Evolutionary conservation across 2,797 vertebrate genomes (phyloP).

Genomic region (Antennarius maculatus): DNA sequence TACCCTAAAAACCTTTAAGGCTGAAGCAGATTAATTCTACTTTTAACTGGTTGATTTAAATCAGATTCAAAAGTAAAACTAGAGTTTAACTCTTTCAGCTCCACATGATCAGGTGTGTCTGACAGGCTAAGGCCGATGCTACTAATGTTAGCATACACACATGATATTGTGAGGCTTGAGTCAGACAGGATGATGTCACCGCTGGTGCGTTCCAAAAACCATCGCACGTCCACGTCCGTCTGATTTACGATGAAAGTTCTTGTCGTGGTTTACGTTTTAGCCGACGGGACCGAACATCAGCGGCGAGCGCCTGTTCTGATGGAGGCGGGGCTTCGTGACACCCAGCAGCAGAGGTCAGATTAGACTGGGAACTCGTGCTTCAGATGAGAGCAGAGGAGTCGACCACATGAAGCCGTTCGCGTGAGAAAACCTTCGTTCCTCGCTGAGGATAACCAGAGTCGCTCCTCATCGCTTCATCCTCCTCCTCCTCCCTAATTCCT

Average conservation of each 20-base stretch:
- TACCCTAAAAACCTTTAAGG: no score
- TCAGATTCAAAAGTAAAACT: no score
- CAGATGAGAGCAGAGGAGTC: slow-evolving; percentile 43
- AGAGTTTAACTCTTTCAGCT: background rate
- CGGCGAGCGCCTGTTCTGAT: background rate
- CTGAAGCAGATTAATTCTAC: background rate
- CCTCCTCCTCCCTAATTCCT: slow-evolving; percentile 55
- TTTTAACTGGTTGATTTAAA: background rate
- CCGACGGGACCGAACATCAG: background rate
- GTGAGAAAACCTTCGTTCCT: slow-evolving; percentile 63
- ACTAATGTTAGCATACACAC: background rate
- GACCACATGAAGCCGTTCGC: slow-evolving; percentile 40
- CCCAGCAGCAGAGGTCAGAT: slow-evolving; percentile 19
- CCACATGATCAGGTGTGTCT: background rate
- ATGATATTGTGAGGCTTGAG: no score
- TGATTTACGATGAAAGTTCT: no score
- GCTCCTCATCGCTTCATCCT: slow-evolving; percentile 33
- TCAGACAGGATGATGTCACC: no score
- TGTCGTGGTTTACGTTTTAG: no score
- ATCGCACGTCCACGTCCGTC: no score
- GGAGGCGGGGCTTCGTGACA: slow-evolving; percentile 1
- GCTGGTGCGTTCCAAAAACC: no score
- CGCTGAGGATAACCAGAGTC: slow-evolving; percentile 79
- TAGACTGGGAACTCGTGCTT: slow-evolving; percentile 39
- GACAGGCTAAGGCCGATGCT: background rate